Base-by-base conservation (phyloP, 2,888 invertebrate genomes). In the Piscicola geometra region DNA sequence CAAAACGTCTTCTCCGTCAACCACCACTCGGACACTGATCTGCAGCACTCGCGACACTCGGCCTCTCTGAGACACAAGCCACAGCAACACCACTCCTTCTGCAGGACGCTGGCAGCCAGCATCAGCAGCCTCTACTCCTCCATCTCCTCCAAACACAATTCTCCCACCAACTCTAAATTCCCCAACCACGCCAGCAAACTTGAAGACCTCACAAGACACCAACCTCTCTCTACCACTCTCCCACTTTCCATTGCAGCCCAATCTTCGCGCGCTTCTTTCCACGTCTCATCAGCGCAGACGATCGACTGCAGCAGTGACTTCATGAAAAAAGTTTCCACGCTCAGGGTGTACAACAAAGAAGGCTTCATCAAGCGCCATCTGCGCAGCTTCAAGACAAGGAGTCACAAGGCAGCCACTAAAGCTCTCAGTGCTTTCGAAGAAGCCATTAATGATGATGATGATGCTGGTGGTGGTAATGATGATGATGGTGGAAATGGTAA, bases 101-200 rank as follows among this genome's bases (percentile, higher is more conserved):
- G 71, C 32, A 25, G 52, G 18, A 28, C 30, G n/a, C 47, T 71
- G 3, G 71, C 71, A 25, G 52, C 71, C 25, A 71, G 71, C 52
- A 71, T 71, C 33, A 50, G 71, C 52, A 71, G 25, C 9, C 28
- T 71, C 21, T 71, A 71, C 18, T 71, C 71, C 21, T 50, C 50
- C n/a, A 47, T 71, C 28, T 71, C 71, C 32, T 71, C 71, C 21
- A 56, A 56, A 25, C 21, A 25, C 25, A 25, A 25, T n/a, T 56
- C n/a, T 56, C 60, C 60, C 9, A 25, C n/a, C 60, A 56, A 25
- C 5, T 3, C 21, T 56, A 21, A 56, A 25, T 21, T n/a, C 5
- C 25, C 60, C 21, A 56, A 21, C 21, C 9, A 56, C 5, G 50
- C 9, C 9, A 9, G 21, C 9, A 47, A 47, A 15, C 21, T 47